Conservation (phyloP, 2,888 invertebrate species). For the Meiosimyza decipiens region DNA sequence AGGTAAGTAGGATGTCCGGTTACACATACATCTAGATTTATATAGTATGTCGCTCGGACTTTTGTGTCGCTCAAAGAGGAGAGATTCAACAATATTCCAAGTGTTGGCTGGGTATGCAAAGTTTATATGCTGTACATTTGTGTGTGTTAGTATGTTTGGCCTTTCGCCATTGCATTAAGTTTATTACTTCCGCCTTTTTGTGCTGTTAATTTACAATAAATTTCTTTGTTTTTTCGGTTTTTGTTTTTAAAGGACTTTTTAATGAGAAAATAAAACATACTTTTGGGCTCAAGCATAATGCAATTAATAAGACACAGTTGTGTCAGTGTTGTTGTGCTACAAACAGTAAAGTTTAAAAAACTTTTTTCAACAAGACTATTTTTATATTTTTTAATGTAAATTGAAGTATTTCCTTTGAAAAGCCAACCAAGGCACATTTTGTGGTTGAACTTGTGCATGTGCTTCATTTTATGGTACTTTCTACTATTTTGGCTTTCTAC, state of each 20-base stretch:
- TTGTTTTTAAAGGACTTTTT: not conserved
- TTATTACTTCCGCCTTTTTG: conserved; percentile 12
- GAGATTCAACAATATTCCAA: too few species aligned
- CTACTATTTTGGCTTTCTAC: too few species aligned
- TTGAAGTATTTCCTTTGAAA: too few species aligned
- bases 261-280: conserved; percentile 6
- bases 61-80: too few species aligned
- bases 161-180: conserved; percentile 14
- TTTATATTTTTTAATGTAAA: too few species aligned
- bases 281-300: conserved; percentile 3
- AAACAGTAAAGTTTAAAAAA: not conserved
- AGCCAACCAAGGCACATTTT: too few species aligned
- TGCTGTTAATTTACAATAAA: conserved; percentile 12
- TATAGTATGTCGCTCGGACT: too few species aligned
- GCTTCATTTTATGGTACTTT: too few species aligned
- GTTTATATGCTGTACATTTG: not conserved
- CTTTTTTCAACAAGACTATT: too few species aligned
- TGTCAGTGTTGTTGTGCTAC: not conserved
- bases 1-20: too few species aligned
- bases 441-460: too few species aligned
- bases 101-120: not conserved
- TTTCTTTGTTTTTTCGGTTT: not conserved
- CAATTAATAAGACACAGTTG: not conserved
- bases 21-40: too few species aligned
- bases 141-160: not conserved